These are phyloP conservation scores for Venustaconcha ellipsiformis DNA, from an alignment of 1,140 invertebrate species.

Conservation along the genomic window DNA sequence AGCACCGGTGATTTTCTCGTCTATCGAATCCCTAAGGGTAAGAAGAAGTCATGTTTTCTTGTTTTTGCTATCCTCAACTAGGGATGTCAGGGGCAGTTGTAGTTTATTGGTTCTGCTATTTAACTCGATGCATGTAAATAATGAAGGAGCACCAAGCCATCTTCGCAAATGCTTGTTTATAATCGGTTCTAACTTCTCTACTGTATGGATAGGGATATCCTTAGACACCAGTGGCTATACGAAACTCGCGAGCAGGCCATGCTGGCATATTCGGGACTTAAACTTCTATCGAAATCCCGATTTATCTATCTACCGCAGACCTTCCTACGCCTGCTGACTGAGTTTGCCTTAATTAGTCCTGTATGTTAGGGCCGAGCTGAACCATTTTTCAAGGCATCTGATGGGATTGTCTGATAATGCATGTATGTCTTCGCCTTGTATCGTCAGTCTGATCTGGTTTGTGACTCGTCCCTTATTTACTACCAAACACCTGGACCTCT, in stretches of 20 bases:
- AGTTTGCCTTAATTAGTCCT: background rate
- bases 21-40: slow-evolving; percentile 14
- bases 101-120: background rate
- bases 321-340: slow-evolving; percentile 1
- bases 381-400: too few relatives aligned
- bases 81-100: slow-evolving; percentile 9
- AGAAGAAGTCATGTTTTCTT: slow-evolving; percentile 14
- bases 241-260: slow-evolving; percentile 11
- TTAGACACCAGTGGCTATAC: slow-evolving; percentile 9
- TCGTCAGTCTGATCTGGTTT: background rate
- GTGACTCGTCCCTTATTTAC: too few relatives aligned
- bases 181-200: too few relatives aligned
- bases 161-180: too few relatives aligned
- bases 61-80: slow-evolving; percentile 5
- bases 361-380: too few relatives aligned
- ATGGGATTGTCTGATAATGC: slow-evolving; percentile 4
- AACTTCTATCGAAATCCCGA: slow-evolving; percentile 11
- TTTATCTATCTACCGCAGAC: background rate
- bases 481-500: slow-evolving; percentile 1
- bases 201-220: slow-evolving; percentile 9
- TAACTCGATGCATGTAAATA: too few relatives aligned
- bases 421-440: slow-evolving; percentile 1
- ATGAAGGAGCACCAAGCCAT: too few relatives aligned
- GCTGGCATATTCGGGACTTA: slow-evolving; percentile 22
- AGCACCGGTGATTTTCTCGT: slow-evolving; percentile 9